phyloP scores from a whole-genome alignment of 2,113 vertebrate genomes.

The Petromus typicus region DNA sequence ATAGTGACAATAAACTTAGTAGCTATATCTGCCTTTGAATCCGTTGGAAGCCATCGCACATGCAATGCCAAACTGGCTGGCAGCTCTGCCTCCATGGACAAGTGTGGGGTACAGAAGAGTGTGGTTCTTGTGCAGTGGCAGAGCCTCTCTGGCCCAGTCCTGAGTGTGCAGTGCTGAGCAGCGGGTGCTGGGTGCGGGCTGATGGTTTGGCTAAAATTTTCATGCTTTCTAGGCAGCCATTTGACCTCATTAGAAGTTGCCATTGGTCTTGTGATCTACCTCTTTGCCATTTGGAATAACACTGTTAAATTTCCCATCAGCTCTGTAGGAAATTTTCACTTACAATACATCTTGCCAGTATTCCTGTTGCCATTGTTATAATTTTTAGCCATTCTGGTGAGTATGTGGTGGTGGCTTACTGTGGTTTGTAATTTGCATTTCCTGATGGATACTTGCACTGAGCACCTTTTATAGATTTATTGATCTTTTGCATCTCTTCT shows the following conservation, averaged over 20 bases:
- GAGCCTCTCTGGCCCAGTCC: background rate
- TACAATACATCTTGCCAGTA: background rate
- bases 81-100: fast-evolving
- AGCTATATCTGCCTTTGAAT: background rate
- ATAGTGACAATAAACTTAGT: background rate
- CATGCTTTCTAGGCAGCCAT: background rate
- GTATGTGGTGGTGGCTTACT: background rate
- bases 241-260: background rate
- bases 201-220: background rate
- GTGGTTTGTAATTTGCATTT: constrained; percentile 14
- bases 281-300: background rate
- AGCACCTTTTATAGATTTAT: background rate
- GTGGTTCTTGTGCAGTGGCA: background rate
- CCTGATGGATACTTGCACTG: background rate
- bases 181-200: background rate
- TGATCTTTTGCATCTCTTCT: background rate
- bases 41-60: background rate
- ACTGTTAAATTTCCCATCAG: background rate
- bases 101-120: background rate
- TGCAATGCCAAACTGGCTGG: background rate
- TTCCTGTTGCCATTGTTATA: background rate
- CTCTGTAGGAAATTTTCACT: background rate
- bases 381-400: background rate
- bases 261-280: background rate
- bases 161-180: background rate